Conservation (phyloP, 2,888 invertebrate genomes). For the Lycocerus yunnanus region DNA sequence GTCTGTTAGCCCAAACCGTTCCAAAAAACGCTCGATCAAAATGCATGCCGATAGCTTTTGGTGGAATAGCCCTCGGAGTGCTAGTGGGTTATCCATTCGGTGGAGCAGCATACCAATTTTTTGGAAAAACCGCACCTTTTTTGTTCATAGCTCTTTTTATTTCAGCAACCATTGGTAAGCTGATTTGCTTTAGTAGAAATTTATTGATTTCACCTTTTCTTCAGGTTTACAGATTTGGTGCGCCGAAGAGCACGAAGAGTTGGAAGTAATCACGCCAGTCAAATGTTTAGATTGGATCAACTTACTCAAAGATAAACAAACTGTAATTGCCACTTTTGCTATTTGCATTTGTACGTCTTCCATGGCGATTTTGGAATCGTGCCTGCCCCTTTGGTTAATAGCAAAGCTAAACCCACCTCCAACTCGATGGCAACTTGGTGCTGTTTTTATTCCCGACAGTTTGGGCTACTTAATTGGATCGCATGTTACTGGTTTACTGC, state of each 20-base stretch:
- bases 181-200: background rate
- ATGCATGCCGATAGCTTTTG: conserved; percentile 81
- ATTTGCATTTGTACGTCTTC: conserved; percentile 80
- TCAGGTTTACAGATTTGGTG: conserved; percentile 44
- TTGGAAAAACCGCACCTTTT: conserved; percentile 77
- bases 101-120: conserved; percentile 74
- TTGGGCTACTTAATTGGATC: conserved; percentile 82
- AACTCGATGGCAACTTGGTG: conserved; percentile 75
- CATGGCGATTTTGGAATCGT: conserved; percentile 83
- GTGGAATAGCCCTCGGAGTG: conserved; percentile 81
- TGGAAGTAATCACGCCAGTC: conserved; percentile 23
- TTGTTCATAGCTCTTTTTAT: conserved; percentile 67
- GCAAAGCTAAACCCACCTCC: conserved; percentile 68
- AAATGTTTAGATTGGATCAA: conserved; percentile 58
- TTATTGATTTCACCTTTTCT: conserved; percentile 4
- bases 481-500: conserved; percentile 67
- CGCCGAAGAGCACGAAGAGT: conserved; percentile 29
- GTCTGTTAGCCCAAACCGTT: conserved; percentile 69
- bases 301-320: conserved; percentile 66
- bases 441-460: conserved; percentile 85
- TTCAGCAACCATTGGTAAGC: conserved; percentile 58
- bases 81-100: conserved; percentile 83
- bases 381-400: conserved; percentile 81
- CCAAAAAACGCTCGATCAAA: conserved; percentile 63
- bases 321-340: conserved; percentile 66